phyloP scores from a whole-genome alignment of 2,888 invertebrate species.

The Drymonia ruficornis region DNA sequence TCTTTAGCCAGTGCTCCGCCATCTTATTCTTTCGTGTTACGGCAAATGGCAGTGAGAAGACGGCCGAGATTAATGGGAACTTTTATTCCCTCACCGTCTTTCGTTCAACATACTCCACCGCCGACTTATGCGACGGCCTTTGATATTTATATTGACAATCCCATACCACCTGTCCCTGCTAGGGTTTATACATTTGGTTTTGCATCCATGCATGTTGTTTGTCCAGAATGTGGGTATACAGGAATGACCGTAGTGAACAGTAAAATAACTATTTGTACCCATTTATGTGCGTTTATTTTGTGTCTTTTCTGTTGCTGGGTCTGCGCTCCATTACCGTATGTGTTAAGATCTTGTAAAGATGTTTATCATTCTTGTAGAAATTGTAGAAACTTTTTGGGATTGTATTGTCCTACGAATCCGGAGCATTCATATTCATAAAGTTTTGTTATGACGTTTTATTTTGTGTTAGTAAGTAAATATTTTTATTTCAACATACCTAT shows the following conservation, averaged over 20 bases:
- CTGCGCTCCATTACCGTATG: constrained; percentile 73
- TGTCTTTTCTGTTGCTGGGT: constrained; percentile 78
- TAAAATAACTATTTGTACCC: constrained; percentile 72
- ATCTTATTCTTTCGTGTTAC: constrained; percentile 74
- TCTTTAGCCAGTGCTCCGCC: constrained; percentile 75
- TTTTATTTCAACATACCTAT: too few species aligned
- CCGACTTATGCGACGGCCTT: constrained; percentile 75
- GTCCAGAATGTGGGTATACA: constrained; percentile 70
- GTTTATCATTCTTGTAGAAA: constrained; percentile 78
- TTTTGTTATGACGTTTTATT: not conserved
- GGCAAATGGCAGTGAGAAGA: constrained; percentile 65
- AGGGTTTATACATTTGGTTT: constrained; percentile 68
- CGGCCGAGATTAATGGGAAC: constrained; percentile 74
- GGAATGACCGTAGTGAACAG: constrained; percentile 64
- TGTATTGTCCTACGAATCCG: constrained; percentile 75
- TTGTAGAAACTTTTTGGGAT: constrained; percentile 69
- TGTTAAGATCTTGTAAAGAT: constrained; percentile 75
- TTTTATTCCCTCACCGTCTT: constrained; percentile 76
- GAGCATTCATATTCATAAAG: constrained; percentile 32
- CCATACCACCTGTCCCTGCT: constrained; percentile 54
- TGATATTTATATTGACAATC: constrained; percentile 71
- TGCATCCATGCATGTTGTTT: constrained; percentile 62
- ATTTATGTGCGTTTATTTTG: constrained; percentile 67
- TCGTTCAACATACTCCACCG: constrained; percentile 71
- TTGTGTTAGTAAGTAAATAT: not conserved